Evolutionary conservation across 1,140 invertebrate genomes (phyloP), one percentile per base, ranked within the genome.

Genomic region (Drosophila sproati): DNA sequence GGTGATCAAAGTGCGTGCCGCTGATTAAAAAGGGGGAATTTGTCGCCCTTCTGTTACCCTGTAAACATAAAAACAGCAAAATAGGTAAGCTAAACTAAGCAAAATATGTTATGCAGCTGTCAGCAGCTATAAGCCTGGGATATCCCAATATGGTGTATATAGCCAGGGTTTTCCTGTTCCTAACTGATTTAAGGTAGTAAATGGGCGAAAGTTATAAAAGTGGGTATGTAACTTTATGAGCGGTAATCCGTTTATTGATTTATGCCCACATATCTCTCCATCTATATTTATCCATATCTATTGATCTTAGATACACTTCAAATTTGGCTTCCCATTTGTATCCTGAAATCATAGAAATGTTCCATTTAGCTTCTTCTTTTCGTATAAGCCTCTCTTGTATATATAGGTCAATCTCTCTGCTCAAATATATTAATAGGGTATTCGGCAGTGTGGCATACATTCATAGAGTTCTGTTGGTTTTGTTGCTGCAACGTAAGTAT

Each of bases 21-120:
- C 85, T 88, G 83, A 88, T 88, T 88, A 89, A 88, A 87, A 87
- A 74, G 72, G 80, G 80, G 85, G 85, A 88, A 89, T 88, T 88
- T 88, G 85, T 88, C 85, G 85, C 85, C 85, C 82, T 89, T 88
- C 73, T 55, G 67, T 60, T 77, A 68, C 68, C 73, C 68, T 76
- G 54, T 47, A 51, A 41, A 52, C 32, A 31, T 28, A 34, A 4
- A 2, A 31, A 31, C 20, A 4, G 3, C 3, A 10, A 37, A 37
- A 29, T 31, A 39, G 66, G 67, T 70, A n/a, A 54, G 28, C 4
- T 5, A 4, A 51, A 41, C 8, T 37, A 4, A 7, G 29, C 7
- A 6, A 39, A 54, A 31, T 64, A 37, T 29, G 6, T 2, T 3
- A 8, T 3, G 3, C 55, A 29, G 39, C 39, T 43, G 39, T n/a